Conservation (phyloP, 1,140 invertebrate genomes). For the Battus philenor region DNA sequence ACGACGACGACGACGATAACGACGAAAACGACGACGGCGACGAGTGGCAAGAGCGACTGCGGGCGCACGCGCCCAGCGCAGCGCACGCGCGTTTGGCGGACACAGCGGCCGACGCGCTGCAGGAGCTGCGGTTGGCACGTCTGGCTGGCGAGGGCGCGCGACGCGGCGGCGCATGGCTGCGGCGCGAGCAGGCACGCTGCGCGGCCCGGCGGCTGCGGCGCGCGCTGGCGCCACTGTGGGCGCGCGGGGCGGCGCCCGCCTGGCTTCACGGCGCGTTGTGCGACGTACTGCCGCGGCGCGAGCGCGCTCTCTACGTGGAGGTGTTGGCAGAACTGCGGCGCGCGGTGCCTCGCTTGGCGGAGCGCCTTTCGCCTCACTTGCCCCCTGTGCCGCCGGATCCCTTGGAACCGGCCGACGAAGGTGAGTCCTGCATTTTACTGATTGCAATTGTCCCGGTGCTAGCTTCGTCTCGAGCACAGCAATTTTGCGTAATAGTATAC, state of each 20-base stretch:
- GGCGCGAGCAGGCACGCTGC: constrained; percentile 13
- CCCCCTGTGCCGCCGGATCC: constrained; percentile 19
- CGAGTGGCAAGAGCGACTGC: constrained; percentile 26
- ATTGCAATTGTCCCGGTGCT: too few species aligned
- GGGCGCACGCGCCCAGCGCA: constrained; percentile 22
- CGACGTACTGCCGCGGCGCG: constrained; percentile 21
- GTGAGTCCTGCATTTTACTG: too few species aligned
- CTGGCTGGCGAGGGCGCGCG: constrained; percentile 19
- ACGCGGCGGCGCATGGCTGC: not conserved
- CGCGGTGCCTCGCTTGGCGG: constrained; percentile 32
- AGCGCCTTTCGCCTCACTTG: constrained; percentile 22
- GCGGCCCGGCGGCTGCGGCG: constrained; percentile 19
- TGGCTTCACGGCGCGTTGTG: constrained; percentile 32
- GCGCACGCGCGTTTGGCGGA: constrained; percentile 18
- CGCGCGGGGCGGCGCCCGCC: constrained; percentile 16
- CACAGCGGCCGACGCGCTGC: constrained; percentile 21
- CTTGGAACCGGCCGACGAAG: constrained; percentile 15
- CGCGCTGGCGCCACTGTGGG: constrained; percentile 21
- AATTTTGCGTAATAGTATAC: too few species aligned
- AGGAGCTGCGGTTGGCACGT: constrained; percentile 25
- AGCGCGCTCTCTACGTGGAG: constrained; percentile 26
- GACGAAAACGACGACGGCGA: constrained; percentile 20
- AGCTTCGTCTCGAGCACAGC: too few species aligned
- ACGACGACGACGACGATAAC: constrained; percentile 1
- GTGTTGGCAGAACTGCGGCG: constrained; percentile 27